Evolutionary conservation across 2,797 vertebrate genomes (phyloP), one percentile per base, ranked within the genome.

Genomic region (Anolis apletophallus): DNA sequence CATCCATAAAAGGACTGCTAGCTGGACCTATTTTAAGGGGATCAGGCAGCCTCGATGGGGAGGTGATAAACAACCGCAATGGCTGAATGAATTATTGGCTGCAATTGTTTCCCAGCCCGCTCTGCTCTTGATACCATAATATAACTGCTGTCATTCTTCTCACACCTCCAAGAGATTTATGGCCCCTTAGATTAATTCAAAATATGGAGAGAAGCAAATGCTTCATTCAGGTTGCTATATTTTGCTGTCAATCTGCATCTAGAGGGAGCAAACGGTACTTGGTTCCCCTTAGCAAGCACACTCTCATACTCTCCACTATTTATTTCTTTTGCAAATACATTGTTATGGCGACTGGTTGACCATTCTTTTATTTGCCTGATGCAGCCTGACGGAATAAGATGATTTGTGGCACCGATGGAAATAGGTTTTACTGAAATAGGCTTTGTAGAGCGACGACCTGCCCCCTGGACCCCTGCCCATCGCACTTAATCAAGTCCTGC

Each of bases 61-160:
- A 80, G 13, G 67, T 72, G 84, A 80, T 80, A 73, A 80, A 85
- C 36, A 85, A 36, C 57, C 23, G 67, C 87, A 64, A 55, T 16
- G 76, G 73, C n/a, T 26, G 40, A 82, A 78, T 72, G 85, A 55
- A 52, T 57, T 73, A 4, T 88, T 46, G 52, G 81, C 32, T 77
- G 1, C 46, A 68, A 85, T 80, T 72, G 74, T 79, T 84, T 73
- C 72, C 87, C 84, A 77, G 17, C 61, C 78, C 13, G 10, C 14
- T 64, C 87, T 90, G 9, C 88, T 89, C 84, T 91, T 84, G 92
- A 88, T 89, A 93, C 10, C 54, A 14, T 80, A 85, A 85, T 91
- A 90, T 90, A 87, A 91, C 85, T 12, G 14, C 84, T 88, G 73
- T 59, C 91, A 90, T 85, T 88, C 71, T 75, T 50, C 87, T 85